Base-by-base conservation (phyloP, 2,113 vertebrate species). In the Rhinogobius similis region DNA sequence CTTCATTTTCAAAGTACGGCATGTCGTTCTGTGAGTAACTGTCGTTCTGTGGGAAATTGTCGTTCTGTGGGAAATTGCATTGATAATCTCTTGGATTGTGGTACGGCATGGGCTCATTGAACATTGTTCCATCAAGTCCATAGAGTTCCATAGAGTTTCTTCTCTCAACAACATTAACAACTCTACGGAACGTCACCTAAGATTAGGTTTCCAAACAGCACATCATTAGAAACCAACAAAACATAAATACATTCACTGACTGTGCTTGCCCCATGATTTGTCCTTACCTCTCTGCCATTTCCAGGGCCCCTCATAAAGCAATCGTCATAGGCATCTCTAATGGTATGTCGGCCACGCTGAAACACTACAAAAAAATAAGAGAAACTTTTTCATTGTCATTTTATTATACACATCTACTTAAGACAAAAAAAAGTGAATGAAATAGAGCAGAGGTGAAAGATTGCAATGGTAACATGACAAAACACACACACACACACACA, bases 151-250 rank as follows among this genome's bases (percentile, higher is more conserved):
- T 9, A 2, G 29, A 3, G 18, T 5, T 66, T 68, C 86, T 79
- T 61, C 78, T 83, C 5, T 91, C 88, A 1, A 90, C 86, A 66
- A 88, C 68, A 67, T 75, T 90, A 61, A 89, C 81, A 21, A 88
- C 80, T 59, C 88, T 82, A 18, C 80, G 83, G 69, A 87, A 74
- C 0, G 75, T 82, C 39, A 88, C 83, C 90, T 92, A 72, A 65
- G 76, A 80, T 14, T 4, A 75, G 14, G 82, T n/a, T 61, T 36
- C 27, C 32, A 59, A 29, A 32, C 16, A 29, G 13, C 20, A 72
- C 21, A 6, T 50, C 50, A 63, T 70, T n/a, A 64, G 5, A 76
- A 62, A 27, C n/a, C 2, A 63, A 2, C 18, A 11, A 41, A 63
- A 24, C 12, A 43, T 43, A 9, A 23, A 43, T 6, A 1, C n/a